Evolutionary conservation across 1,140 invertebrate species (phyloP).

Genomic region (Drosophila melanogaster): DNA sequence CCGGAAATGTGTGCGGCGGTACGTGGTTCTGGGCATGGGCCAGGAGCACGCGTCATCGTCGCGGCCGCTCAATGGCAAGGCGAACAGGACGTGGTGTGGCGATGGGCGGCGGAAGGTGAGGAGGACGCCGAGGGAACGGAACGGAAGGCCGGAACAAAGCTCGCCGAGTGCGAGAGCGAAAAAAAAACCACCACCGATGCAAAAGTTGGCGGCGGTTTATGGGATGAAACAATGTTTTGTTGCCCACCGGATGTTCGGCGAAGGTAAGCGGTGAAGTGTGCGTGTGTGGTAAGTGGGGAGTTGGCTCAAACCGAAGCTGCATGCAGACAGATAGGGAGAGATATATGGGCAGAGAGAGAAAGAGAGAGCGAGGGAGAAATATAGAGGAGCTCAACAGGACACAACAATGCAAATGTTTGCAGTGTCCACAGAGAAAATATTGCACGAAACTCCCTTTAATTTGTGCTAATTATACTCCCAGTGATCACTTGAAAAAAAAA

Average conservation of each 20-base stretch:
- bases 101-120: conserved; percentile 9
- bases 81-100: conserved; percentile 22
- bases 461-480: conserved; percentile 1
- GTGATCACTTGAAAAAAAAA: neutral
- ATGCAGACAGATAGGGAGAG: conserved; percentile 9
- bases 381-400: conserved; percentile 14
- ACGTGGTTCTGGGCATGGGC: conserved; percentile 45
- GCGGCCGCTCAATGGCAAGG: conserved; percentile 38
- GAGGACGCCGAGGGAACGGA: conserved; percentile 40
- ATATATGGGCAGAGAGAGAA: conserved; percentile 26
- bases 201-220: conserved; percentile 57
- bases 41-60: conserved; percentile 46
- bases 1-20: conserved; percentile 73
- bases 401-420: conserved; percentile 63
- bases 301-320: conserved; percentile 5
- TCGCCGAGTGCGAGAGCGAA: conserved; percentile 60
- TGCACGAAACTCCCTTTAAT: neutral
- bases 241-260: conserved; percentile 57
- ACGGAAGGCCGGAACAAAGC: conserved; percentile 55
- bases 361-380: conserved; percentile 3
- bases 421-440: conserved; percentile 6
- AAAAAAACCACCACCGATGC: conserved; percentile 59
- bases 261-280: neutral
- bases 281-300: conserved; percentile 1
- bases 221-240: conserved; percentile 76